Evolutionary conservation across 2,888 invertebrate genomes (phyloP).

Genomic region (Alcis repandata): DNA sequence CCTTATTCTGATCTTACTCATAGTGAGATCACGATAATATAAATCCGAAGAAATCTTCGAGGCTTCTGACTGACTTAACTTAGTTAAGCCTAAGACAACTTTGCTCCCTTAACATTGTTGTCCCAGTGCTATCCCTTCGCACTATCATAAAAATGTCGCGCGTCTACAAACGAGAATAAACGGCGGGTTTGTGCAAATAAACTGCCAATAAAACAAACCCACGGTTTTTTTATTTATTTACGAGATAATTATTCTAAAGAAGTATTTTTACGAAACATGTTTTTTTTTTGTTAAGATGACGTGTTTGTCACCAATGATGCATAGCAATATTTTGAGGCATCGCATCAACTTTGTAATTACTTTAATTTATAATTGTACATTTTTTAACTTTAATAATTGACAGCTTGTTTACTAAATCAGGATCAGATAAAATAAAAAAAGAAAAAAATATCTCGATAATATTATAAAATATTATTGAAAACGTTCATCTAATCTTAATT

Average conservation of each 20-base stretch:
- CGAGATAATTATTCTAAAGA: background rate
- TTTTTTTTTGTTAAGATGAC: too few relatives aligned
- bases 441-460: background rate
- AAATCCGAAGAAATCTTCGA: background rate
- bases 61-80: background rate
- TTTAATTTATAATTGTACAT: too few relatives aligned
- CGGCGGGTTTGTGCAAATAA: conserved; percentile 79
- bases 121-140: conserved; percentile 45
- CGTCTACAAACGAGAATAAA: conserved; percentile 83
- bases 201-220: conserved; percentile 75
- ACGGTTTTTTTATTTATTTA: conserved; percentile 57
- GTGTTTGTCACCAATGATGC: too few relatives aligned
- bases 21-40: too few relatives aligned
- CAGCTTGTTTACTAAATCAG: too few relatives aligned
- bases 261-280: too few relatives aligned
- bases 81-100: background rate
- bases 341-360: too few relatives aligned
- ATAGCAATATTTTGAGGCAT: too few relatives aligned
- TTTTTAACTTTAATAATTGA: too few relatives aligned
- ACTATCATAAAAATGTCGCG: conserved; percentile 84
- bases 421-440: too few relatives aligned
- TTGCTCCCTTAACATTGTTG: conserved; percentile 35
- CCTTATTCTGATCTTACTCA: too few relatives aligned
- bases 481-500: background rate
- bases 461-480: background rate